These are phyloP conservation scores for Rhimphoctona megacephalus DNA, from an alignment of 2,888 invertebrate genomes.

Conservation along the genomic window DNA sequence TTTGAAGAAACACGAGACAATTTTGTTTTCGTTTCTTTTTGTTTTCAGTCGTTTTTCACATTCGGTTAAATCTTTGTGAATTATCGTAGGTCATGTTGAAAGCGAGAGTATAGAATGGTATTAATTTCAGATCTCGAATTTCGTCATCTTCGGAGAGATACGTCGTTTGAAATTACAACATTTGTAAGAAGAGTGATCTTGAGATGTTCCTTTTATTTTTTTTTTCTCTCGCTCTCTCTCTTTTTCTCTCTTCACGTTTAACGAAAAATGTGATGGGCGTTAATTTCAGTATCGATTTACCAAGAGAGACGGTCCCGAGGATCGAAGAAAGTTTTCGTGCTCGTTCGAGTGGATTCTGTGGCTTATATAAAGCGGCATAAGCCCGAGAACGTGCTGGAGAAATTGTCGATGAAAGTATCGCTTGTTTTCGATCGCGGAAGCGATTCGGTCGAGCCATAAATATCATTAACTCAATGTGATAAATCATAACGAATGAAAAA, in stretches of 20 bases:
- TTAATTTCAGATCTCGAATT: constrained; percentile 19
- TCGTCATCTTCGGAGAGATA: not conserved
- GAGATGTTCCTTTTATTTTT: not conserved
- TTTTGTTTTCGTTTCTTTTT: not conserved
- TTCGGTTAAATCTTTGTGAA: not conserved
- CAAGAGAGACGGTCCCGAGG: constrained; percentile 1
- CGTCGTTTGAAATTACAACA: not conserved
- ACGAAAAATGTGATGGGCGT: not conserved
- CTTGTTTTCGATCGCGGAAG: constrained; percentile 33
- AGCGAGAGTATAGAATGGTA: not conserved
- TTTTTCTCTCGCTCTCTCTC: not conserved
- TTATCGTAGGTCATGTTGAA: not conserved
- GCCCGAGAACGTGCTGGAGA: constrained; percentile 62
- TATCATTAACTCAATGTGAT: not conserved
- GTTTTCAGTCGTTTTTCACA: not conserved
- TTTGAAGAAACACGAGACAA: constrained; percentile 8
- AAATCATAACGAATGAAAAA: not conserved
- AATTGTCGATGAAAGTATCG: constrained; percentile 75
- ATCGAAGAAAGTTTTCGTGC: constrained; percentile 67
- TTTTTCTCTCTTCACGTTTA: not conserved
- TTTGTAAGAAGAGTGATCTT: not conserved
- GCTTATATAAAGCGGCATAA: constrained; percentile 61
- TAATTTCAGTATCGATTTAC: constrained; percentile 33
- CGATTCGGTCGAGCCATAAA: not conserved
- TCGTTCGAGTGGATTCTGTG: constrained; percentile 73